A percentile compares a stretch with the other conserved stretches of the same genome.
Evolutionary conservation across 2,797 vertebrate species (phyloP).

Genomic region (Cottoperca gobio): DNA sequence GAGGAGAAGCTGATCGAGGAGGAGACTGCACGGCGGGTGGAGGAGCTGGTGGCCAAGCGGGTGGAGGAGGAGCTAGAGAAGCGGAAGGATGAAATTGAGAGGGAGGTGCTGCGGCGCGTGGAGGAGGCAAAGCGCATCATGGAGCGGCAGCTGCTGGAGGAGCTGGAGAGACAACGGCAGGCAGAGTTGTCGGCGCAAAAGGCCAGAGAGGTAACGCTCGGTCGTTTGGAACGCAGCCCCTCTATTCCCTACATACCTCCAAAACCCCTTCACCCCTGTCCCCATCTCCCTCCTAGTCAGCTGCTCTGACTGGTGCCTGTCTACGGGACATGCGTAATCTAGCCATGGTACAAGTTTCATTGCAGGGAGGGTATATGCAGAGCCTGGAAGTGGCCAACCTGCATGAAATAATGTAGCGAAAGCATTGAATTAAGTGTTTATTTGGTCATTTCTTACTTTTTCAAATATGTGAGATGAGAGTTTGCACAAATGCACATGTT

Average conservation of each 20-base stretch:
- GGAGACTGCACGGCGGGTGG: slow-evolving; percentile 97
- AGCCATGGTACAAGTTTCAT: slow-evolving; percentile 92
- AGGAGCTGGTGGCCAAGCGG: slow-evolving; percentile 97
- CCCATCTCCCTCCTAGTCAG: slow-evolving; percentile 34
- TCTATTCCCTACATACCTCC: slow-evolving; percentile 48
- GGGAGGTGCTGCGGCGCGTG: slow-evolving; percentile 96
- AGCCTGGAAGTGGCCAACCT: not conserved
- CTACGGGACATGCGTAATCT: slow-evolving; percentile 27
- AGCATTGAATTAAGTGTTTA: not conserved
- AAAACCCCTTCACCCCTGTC: slow-evolving; percentile 26
- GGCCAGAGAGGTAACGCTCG: slow-evolving; percentile 99
- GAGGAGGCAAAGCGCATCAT: slow-evolving; percentile 99
- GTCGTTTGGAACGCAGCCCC: slow-evolving; percentile 97
- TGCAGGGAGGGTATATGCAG: slow-evolving; percentile 58
- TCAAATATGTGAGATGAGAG: not conserved
- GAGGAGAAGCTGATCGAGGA: slow-evolving; percentile 99
- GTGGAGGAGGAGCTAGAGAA: slow-evolving; percentile 99
- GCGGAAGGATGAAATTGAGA: slow-evolving; percentile 97
- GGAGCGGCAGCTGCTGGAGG: slow-evolving; percentile 99
- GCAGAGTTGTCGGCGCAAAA: slow-evolving; percentile 97
- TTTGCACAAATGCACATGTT: not conserved
- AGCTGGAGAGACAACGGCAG: slow-evolving; percentile 98
- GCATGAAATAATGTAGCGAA: not conserved
- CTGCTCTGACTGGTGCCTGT: slow-evolving; percentile 17
- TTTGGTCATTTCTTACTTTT: not conserved